Base-by-base conservation (phyloP, 2,113 vertebrate species). In the Halichoeres trimaculatus region DNA sequence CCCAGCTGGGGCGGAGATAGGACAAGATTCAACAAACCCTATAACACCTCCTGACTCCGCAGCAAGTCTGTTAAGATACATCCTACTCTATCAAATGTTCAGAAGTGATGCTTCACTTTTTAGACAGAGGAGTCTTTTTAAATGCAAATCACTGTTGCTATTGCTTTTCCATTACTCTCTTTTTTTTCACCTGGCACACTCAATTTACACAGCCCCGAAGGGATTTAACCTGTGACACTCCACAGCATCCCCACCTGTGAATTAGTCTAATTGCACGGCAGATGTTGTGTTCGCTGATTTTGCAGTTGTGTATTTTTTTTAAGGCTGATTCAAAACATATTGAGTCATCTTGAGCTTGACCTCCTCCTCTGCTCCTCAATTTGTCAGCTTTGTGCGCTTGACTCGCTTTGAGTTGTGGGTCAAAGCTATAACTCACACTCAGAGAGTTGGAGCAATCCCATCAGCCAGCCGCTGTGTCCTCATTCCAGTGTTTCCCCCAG, bases 401-500 rank as follows among this genome's bases (percentile, higher is more conserved):
- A 90, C 89, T 85, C 86, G 55, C 35, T 89, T 85, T 87, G 74
- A 86, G 74, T 90, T 83, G 80, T 54, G 84, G 88, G 91, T 92
- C 88, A 88, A 63, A 89, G 85, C 88, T 79, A 87, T 91, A 89
- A 86, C 85, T 89, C 87, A 77, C 78, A 84, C 77, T 84, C 45
- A 66, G 85, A 67, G 77, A 81, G 71, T 78, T 76, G 85, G 83
- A 74, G 85, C 64, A 35, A 73, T 90, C 83, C 84, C 87, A 87
- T 89, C 85, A 90, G 85, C 35, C 3, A 55, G 65, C 79, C 12
- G 57, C 78, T 36, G 71, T 86, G 90, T 93, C 89, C 91, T 90
- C 87, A 85, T 92, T 90, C 87, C 75, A 40, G 62, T 69, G 76
- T 78, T 88, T 87, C 87, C 85, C 85, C 85, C 62, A 52, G 89